Evolutionary conservation across 37 sponge, comb jelly and placozoan species (phyloP), one percentile per base, ranked within the genome.

Genomic region (Spongilla lacustris): DNA sequence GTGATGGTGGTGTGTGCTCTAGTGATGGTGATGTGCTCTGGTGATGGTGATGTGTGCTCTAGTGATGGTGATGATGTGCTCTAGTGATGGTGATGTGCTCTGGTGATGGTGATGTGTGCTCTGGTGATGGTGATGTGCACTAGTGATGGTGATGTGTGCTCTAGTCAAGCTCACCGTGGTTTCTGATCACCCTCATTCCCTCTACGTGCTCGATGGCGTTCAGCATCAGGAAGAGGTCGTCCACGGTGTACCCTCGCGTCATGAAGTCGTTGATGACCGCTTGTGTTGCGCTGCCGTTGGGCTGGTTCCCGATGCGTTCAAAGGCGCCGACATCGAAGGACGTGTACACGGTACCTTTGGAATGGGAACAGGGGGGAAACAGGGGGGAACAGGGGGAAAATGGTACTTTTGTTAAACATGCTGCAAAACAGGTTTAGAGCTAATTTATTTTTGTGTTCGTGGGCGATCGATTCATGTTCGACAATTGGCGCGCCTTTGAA

Each of bases 181-280:
- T 75, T 69, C 78, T 31, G 9, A 91, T 71, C 23, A 79, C 14
- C 28, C 30, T 31, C 91, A 83, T 91, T 71, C 87, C 87, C 41
- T 71, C 68, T 23, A 46, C 29, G 67, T 86, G 79, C 12, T 77
- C 87, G 75, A 91, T 91, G 6, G 29, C 50, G 1, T 49, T 32
- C 26, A 91, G 78, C 71, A 87, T 86, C 33, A 35, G 2, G 49
- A 74, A 91, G 50, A 91, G 79, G 50, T 83, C 34, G 73, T 87
- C 84, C 28, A 81, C 81, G 0, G 87, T 81, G 38, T 81, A 30
- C 2, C 91, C 86, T 22, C 77, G 81, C 5, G 77, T 35, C 22
- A 81, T 81, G 75, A 90, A 81, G 30, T 90, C 91, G 6, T 49
- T 36, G 9, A 85, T 35, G 38, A 90, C 81, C 25, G 84, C 83